A percentile compares a stretch with the other conserved stretches of the same genome.
phyloP scores from a whole-genome alignment of 2,113 vertebrate genomes.

The Piprites chloris region DNA sequence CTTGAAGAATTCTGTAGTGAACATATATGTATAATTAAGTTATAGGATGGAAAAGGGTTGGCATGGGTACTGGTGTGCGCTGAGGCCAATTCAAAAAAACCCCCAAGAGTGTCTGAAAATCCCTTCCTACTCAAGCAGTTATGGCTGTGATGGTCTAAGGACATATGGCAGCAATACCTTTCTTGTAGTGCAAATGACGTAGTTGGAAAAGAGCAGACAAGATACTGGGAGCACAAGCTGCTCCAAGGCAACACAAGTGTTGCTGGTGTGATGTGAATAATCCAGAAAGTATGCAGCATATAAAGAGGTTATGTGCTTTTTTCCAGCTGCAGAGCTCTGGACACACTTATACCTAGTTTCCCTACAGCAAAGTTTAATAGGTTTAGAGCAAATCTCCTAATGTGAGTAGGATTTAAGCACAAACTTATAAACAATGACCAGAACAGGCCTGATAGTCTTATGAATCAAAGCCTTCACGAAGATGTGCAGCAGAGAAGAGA shows the following conservation, averaged over 20 bases:
- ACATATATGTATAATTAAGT: background rate
- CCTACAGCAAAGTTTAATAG: background rate
- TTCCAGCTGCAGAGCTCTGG: background rate
- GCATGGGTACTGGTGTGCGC: background rate
- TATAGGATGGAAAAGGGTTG: background rate
- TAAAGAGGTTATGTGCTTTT: background rate
- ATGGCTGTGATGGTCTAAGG: background rate
- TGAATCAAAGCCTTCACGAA: background rate
- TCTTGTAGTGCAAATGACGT: background rate
- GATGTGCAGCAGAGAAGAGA: background rate
- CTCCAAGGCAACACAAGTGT: background rate
- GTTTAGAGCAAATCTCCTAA: background rate
- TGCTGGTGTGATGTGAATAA: background rate
- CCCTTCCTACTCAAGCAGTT: background rate
- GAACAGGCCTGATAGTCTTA: background rate
- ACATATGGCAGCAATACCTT: background rate
- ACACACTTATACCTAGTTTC: background rate
- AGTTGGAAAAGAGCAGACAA: background rate
- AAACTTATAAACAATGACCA: background rate
- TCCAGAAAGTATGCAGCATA: background rate
- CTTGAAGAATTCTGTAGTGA: background rate
- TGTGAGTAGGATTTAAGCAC: background rate
- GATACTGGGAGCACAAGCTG: background rate
- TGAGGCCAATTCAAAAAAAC: background rate
- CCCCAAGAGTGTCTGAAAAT: background rate